Evolutionary conservation across 2,113 vertebrate species (phyloP), one percentile per base, ranked within the genome.

Genomic region (Pyrgilauda ruficollis): DNA sequence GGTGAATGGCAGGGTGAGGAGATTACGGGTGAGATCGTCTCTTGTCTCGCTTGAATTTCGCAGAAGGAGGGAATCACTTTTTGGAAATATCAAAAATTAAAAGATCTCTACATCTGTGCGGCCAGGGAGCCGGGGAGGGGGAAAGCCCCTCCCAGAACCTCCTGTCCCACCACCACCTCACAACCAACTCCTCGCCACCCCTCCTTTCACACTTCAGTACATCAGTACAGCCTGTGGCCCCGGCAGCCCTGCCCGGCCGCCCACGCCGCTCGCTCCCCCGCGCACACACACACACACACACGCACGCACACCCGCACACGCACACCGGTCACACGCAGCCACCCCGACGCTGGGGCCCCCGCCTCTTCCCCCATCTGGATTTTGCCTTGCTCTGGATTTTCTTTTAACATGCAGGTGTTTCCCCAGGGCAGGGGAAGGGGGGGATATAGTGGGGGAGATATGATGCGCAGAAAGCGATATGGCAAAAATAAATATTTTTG

Each of bases 401-500:
- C 87, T 91, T 91, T 61, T 67, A 90, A 90, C 27, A 9, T 93
- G 95, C 94, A 93, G 88, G 85, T 92, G 86, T 70, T 89, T 92
- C 94, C 83, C 88, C 24, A 1, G 68, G 92, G 94, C 47, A 92
- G 37, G 33, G 47, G 63, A 84, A 85, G 30, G 46, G 24, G 10
- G 10, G 1, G 35, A 78, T 90, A 89, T 56, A 86, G 78, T 98
- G 90, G 68, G 96, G 96, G 86, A 90, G 96, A 95, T 98, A 98
- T 33, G 96, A 98, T 97, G 96, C 91, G 94, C 93, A 85, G 97
- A 97, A 97, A 98, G 98, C 98, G 97, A 97, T 92, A 97, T 97
- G 98, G 98, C 97, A 98, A 95, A 97, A 96, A 93, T 99, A 99
- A 99, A 99, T 99, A 99, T 98, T 98, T 98, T 96, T 77, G 5